Conservation (phyloP, 2,797 vertebrate species). For the Clarias platycephalus region DNA sequence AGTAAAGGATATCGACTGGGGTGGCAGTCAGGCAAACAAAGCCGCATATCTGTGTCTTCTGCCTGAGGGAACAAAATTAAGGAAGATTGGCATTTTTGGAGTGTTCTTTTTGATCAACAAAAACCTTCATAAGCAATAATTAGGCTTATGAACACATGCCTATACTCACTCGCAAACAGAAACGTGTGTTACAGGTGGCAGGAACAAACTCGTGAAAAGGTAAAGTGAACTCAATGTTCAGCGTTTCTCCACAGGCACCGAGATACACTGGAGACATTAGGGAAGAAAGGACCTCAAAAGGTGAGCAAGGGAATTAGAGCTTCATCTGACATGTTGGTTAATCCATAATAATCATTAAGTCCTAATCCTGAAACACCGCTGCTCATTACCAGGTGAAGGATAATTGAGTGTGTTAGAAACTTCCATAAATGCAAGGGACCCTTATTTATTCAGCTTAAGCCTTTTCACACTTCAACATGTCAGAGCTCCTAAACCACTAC, state of each 20-base stretch:
- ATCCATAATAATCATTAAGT: neutral
- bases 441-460: neutral
- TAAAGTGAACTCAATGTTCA: conserved; percentile 94
- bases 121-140: neutral
- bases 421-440: neutral
- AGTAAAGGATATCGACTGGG: conserved; percentile 93
- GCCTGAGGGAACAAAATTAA: conserved; percentile 64
- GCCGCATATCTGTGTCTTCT: conserved; percentile 92
- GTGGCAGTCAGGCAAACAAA: conserved; percentile 96
- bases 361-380: neutral
- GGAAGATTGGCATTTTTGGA: neutral
- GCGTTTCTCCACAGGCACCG: conserved; percentile 94
- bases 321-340: neutral
- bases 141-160: conserved; percentile 23
- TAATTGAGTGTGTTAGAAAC: neutral
- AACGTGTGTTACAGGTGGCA: conserved; percentile 87
- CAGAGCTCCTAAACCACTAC: neutral
- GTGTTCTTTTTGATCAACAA: neutral
- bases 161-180: conserved; percentile 85
- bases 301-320: neutral
- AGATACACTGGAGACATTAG: conserved; percentile 84
- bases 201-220: conserved; percentile 97
- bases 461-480: neutral
- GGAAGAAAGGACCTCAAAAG: neutral
- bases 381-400: neutral